Evolutionary conservation across 2,113 vertebrate genomes (phyloP).

Genomic region (Lophius piscatorius): DNA sequence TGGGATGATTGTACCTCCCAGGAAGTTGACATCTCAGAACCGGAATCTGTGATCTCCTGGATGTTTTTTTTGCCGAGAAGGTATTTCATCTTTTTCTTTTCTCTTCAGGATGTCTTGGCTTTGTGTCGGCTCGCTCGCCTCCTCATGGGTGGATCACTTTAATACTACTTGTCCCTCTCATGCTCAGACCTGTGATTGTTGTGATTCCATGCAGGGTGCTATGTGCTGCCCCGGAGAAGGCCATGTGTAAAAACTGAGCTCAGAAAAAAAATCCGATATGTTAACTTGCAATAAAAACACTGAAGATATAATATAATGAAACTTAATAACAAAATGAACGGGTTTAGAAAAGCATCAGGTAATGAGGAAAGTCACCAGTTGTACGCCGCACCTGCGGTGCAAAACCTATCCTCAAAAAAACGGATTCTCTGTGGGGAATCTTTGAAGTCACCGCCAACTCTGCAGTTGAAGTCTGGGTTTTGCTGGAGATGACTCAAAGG

Average conservation of each 20-base stretch:
- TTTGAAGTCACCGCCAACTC: conserved; percentile 60
- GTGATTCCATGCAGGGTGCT: conserved; percentile 2
- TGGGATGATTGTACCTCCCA: background rate
- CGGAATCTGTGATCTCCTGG: conserved; percentile 3
- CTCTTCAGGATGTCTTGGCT: conserved; percentile 30
- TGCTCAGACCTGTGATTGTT: conserved; percentile 35
- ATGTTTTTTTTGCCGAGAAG: conserved; percentile 26
- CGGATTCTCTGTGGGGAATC: conserved; percentile 26
- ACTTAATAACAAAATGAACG: background rate
- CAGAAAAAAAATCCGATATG: conserved; percentile 3
- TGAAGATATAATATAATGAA: background rate
- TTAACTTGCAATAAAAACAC: conserved; percentile 28
- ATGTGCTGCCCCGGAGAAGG: conserved; percentile 24
- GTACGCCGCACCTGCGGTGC: conserved; percentile 22
- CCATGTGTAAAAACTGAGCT: too few relatives aligned
- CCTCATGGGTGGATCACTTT: conserved; percentile 30
- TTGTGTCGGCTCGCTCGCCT: conserved; percentile 23
- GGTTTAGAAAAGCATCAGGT: background rate
- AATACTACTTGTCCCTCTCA: conserved; percentile 17
- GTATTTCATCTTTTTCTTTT: conserved; percentile 30
- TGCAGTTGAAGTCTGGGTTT: conserved; percentile 28
- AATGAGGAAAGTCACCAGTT: background rate
- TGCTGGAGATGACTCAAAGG: conserved; percentile 33
- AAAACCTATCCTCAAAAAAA: conserved; percentile 27
- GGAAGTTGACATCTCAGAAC: conserved; percentile 4